Percentiles rank a stretch among this genome's conserved stretches.
Conservation (phyloP, 2,888 invertebrate genomes). For the Cremastinae sp. region DNA sequence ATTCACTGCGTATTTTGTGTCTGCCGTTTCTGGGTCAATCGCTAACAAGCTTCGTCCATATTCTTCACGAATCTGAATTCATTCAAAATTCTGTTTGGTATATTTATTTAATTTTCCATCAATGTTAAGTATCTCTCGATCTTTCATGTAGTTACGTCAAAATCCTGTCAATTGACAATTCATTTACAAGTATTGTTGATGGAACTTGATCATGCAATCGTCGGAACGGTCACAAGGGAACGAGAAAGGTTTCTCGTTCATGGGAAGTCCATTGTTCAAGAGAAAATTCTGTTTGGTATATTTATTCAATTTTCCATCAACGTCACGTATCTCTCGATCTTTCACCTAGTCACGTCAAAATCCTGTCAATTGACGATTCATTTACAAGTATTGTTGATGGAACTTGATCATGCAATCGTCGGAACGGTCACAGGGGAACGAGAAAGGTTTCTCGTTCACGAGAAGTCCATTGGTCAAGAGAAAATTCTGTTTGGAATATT, state of each 20-base stretch:
- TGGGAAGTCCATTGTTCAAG: too few relatives aligned
- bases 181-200: background rate
- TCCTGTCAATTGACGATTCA: background rate
- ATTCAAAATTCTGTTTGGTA: background rate
- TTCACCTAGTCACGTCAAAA: too few relatives aligned
- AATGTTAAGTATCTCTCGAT: too few relatives aligned
- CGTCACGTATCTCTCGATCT: too few relatives aligned
- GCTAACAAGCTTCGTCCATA: too few relatives aligned
- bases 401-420: conserved; percentile 21
- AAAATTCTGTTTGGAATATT: background rate
- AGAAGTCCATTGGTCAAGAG: too few relatives aligned
- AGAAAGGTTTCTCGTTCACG: conserved; percentile 39
- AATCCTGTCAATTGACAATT: background rate
- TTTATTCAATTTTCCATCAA: too few relatives aligned
- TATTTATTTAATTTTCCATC: too few relatives aligned
- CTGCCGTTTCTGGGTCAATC: too few relatives aligned
- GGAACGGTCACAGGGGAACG: conserved; percentile 21
- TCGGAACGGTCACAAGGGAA: conserved; percentile 13
- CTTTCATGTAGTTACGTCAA: too few relatives aligned
- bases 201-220: conserved; percentile 19
- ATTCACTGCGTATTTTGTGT: too few relatives aligned
- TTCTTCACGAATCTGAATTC: too few relatives aligned
- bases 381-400: background rate
- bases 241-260: conserved; percentile 43
- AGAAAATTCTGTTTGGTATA: background rate